Evolutionary conservation across 1,140 invertebrate species (phyloP).

Genomic region (Drosophila chauvacae): DNA sequence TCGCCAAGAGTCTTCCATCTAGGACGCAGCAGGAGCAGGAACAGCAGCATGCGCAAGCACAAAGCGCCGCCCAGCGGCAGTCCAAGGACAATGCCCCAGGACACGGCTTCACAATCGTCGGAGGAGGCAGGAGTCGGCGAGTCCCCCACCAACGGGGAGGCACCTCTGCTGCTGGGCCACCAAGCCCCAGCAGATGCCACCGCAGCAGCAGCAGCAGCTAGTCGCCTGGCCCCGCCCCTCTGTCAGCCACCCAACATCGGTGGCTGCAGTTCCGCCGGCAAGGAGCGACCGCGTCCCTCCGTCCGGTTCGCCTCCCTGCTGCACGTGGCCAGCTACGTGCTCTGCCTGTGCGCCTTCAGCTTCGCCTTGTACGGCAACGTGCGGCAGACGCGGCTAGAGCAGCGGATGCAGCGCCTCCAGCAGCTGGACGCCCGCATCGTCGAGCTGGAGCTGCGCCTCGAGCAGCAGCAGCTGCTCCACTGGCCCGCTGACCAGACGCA

Average conservation of each 20-base stretch:
- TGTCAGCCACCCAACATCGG: slow-evolving; percentile 38
- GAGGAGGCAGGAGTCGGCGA: slow-evolving; percentile 17
- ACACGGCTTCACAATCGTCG: slow-evolving; percentile 36
- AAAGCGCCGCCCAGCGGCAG: slow-evolving; percentile 76
- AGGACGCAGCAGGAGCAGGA: slow-evolving; percentile 46
- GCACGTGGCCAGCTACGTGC: slow-evolving; percentile 77
- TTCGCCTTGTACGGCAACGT: slow-evolving; percentile 78
- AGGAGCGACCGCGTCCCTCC: slow-evolving; percentile 56
- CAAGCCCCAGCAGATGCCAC: slow-evolving; percentile 19
- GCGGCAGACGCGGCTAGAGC: slow-evolving; percentile 77
- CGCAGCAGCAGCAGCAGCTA: slow-evolving; percentile 46
- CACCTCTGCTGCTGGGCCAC: slow-evolving; percentile 58
- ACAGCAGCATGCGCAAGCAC: slow-evolving; percentile 71
- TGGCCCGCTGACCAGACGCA: slow-evolving; percentile 62
- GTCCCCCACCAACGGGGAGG: slow-evolving; percentile 21
- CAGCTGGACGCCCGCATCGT: slow-evolving; percentile 79
- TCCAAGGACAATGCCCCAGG: slow-evolving; percentile 63
- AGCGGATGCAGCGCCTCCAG: slow-evolving; percentile 70
- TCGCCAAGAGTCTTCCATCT: slow-evolving; percentile 42
- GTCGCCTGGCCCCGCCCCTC: slow-evolving; percentile 66
- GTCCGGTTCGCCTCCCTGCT: slow-evolving; percentile 70
- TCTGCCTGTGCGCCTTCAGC: slow-evolving; percentile 79
- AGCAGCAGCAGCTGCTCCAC: slow-evolving; percentile 70
- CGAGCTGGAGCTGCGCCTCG: slow-evolving; percentile 72
- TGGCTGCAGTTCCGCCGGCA: slow-evolving; percentile 35